These are phyloP conservation scores for Phataginus tetradactyla DNA, from an alignment of 2,797 vertebrate species.

Conservation along the genomic window DNA sequence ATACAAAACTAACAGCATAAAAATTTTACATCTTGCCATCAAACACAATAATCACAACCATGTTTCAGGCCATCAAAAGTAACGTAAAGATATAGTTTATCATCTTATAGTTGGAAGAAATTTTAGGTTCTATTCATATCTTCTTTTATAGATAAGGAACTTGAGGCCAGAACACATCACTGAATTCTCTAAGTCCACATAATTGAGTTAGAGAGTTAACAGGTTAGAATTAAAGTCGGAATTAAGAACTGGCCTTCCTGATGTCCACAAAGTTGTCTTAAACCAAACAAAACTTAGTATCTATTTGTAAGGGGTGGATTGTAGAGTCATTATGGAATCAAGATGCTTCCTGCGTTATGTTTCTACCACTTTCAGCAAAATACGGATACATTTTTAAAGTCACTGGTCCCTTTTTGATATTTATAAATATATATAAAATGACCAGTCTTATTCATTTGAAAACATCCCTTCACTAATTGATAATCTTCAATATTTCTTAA, in stretches of 20 bases:
- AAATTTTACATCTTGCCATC: neutral
- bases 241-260: neutral
- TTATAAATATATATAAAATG: neutral
- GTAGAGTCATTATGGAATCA: neutral
- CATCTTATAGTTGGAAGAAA: neutral
- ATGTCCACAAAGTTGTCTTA: neutral
- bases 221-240: neutral
- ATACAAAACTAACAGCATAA: neutral
- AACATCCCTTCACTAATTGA: neutral
- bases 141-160: slow-evolving; percentile 47
- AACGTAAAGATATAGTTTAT: slow-evolving; percentile 1
- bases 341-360: neutral
- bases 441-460: neutral
- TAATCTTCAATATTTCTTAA: neutral
- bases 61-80: slow-evolving; percentile 37
- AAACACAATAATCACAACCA: slow-evolving; percentile 29
- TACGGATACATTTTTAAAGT: neutral
- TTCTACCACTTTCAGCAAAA: neutral
- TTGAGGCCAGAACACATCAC: neutral
- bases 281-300: neutral
- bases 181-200: neutral
- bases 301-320: neutral
- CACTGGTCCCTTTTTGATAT: neutral
- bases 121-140: neutral
- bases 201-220: neutral